Evolutionary conservation across 1,140 invertebrate species (phyloP).

Genomic region (Ceratina japonica): DNA sequence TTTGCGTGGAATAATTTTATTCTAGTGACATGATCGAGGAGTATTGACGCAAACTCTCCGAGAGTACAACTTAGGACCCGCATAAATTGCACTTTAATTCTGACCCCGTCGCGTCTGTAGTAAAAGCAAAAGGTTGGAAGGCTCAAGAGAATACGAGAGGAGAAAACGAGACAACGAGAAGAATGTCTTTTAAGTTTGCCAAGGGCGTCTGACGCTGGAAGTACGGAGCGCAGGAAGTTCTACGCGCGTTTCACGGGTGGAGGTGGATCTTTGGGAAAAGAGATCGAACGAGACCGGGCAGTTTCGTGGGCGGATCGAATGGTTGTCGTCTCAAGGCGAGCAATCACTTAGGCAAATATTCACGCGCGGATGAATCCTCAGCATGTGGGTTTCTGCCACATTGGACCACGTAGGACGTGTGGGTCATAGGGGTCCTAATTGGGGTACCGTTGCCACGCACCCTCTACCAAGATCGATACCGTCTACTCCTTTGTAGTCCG

Average conservation of each 20-base stretch:
- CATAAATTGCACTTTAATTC: slow-evolving; percentile 19
- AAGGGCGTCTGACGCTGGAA: slow-evolving; percentile 55
- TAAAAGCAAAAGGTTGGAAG: slow-evolving; percentile 4
- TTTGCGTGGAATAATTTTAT: neutral
- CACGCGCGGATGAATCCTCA: slow-evolving; percentile 72
- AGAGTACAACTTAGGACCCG: neutral
- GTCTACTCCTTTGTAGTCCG: slow-evolving; percentile 25
- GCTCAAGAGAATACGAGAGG: slow-evolving; percentile 1
- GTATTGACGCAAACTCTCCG: neutral
- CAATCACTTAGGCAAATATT: slow-evolving; percentile 79
- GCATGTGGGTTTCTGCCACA: slow-evolving; percentile 73
- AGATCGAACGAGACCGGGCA: slow-evolving; percentile 41
- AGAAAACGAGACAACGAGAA: slow-evolving; percentile 1
- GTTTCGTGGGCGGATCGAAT: slow-evolving; percentile 48
- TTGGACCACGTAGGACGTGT: slow-evolving; percentile 48
- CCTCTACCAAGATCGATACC: slow-evolving; percentile 39
- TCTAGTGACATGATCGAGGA: neutral
- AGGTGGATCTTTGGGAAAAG: slow-evolving; percentile 39
- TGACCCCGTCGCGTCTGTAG: neutral
- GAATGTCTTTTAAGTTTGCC: slow-evolving; percentile 62
- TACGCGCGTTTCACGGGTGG: slow-evolving; percentile 42
- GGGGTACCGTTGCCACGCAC: slow-evolving; percentile 40
- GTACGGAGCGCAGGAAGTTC: slow-evolving; percentile 61
- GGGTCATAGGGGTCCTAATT: slow-evolving; percentile 69
- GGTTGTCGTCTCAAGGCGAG: slow-evolving; percentile 71